These are phyloP conservation scores for Coptodon rendalli DNA, from an alignment of 2,113 vertebrate species.

Conservation along the genomic window DNA sequence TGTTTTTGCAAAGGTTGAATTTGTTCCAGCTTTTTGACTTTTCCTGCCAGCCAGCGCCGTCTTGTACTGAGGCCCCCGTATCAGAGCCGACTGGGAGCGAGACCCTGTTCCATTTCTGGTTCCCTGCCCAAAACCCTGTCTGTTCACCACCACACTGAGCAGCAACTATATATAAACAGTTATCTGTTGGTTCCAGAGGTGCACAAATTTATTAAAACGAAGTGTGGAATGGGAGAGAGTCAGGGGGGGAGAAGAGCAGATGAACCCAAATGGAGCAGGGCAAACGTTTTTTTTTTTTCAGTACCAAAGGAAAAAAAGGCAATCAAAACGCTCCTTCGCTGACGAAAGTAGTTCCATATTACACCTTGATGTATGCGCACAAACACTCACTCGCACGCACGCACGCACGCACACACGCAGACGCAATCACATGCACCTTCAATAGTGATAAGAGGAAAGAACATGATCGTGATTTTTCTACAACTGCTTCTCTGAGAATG, in stretches of 20 bases:
- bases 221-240: constrained; percentile 29
- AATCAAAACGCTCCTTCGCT: constrained; percentile 59
- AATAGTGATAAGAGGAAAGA: constrained; percentile 58
- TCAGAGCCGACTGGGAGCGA: constrained; percentile 51
- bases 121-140: constrained; percentile 43
- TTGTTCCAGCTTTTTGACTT: constrained; percentile 39
- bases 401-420: constrained; percentile 33
- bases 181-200: constrained; percentile 38
- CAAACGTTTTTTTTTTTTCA: constrained; percentile 37
- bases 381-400: constrained; percentile 20
- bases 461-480: constrained; percentile 55
- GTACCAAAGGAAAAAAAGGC: constrained; percentile 64
- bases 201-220: constrained; percentile 18
- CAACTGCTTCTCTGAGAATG: constrained; percentile 65
- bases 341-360: constrained; percentile 63
- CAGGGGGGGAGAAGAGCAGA: constrained; percentile 16
- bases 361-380: constrained; percentile 60
- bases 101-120: constrained; percentile 58
- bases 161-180: constrained; percentile 47
- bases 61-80: constrained; percentile 33
- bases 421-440: constrained; percentile 57
- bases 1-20: constrained; percentile 33
- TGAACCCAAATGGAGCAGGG: constrained; percentile 53
- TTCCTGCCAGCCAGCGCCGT: constrained; percentile 50
- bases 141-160: constrained; percentile 49